Evolutionary conservation across 1,140 invertebrate genomes (phyloP), one percentile per base, ranked within the genome.

Genomic region (Ceratina australensis): DNA sequence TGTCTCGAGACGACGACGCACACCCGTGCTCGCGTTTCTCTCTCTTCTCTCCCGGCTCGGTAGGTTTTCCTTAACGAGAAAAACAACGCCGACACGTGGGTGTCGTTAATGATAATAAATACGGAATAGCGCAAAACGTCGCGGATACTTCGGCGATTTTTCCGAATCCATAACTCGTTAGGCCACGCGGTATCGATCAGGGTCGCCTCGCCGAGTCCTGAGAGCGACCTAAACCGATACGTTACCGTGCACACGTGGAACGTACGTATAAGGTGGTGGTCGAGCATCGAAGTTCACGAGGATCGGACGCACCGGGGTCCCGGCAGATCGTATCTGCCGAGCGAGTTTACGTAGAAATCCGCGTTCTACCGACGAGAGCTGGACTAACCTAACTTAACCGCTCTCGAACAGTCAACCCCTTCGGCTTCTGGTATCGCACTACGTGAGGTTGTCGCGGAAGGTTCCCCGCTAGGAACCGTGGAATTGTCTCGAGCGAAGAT

Each of bases 341-440:
- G 87, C 88, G 90, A 89, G 89, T 90, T 90, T 90, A 90, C 89
- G 90, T 90, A 90, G 89, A 91, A 90, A 88, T 89, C 80, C 86
- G 84, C 85, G 86, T 89, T 87, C 85, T 83, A 80, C 80, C 73
- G 75, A 63, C 78, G 78, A 83, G 76, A 83, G 76, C 81, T 72
- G 72, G 72, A 78, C 85, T 81, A 66, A 87, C 84, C 86, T 85
- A 85, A 87, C 86, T 87, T 79, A 67, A 72, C 69, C 84, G 72
- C 73, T 73, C 72, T 75, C 79, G 50, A 83, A 78, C 72, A 81
- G 72, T 84, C 80, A 66, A 67, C 26, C 72, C 79, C 82, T 72
- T 74, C 82, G 83, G 87, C 85, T 87, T 83, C 88, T 88, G 89
- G 90, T 91, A 91, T 91, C 90, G 90, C 90, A 90, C 90, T 88